Base-by-base conservation (phyloP, 2,888 invertebrate genomes). In the Dryobota labecula region DNA sequence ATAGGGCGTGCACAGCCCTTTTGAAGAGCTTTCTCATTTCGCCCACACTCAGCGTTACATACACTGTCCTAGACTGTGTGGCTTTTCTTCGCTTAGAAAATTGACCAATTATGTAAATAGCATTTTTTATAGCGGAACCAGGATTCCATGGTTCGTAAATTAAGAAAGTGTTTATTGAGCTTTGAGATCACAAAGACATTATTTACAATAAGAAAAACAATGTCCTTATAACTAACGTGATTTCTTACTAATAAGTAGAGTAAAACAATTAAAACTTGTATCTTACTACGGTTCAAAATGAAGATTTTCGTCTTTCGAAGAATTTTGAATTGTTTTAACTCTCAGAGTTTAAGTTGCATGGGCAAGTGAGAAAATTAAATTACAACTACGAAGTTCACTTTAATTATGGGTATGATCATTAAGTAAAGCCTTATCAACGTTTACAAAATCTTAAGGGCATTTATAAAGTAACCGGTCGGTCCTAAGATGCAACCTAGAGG, bases 21-120 rank as follows among this genome's bases (percentile, higher is more conserved):
- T 80, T 77, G 53, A 73, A 80, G 66, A 64, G 73, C 70, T 73
- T 67, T 77, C 80, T 77, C 73, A 80, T 77, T 53, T 67, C 56
- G 41, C 43, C 30, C 33, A 56, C 76, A 57, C 62, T 38, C 47
- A 9, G 24, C 33, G 62, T 53, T 66, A 57, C 33, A 64, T 7
- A 63, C 58, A 61, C 60, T 65, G 54, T 72, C 20, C 15, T 18
- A 49, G 11, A 76, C 49, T 57, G 51, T 62, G 38, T 47, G 20
- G 38, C 49, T 73, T 73, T 69, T 70, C 66, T 54, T 76, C 15
- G 57, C 45, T 65, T 49, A 27, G n/a, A 54, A 63, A 64, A 73
- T 60, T 49, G 0, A 69, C 54, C 58, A 60, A 77, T 73, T 73
- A 73, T 70, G 64, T n/a, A 69, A 77, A 67, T 77, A 45, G 45